Evolutionary conservation across 2,888 invertebrate genomes (phyloP), one percentile per base, ranked within the genome.

Genomic region (Aphelenchoides bicaudatus): DNA sequence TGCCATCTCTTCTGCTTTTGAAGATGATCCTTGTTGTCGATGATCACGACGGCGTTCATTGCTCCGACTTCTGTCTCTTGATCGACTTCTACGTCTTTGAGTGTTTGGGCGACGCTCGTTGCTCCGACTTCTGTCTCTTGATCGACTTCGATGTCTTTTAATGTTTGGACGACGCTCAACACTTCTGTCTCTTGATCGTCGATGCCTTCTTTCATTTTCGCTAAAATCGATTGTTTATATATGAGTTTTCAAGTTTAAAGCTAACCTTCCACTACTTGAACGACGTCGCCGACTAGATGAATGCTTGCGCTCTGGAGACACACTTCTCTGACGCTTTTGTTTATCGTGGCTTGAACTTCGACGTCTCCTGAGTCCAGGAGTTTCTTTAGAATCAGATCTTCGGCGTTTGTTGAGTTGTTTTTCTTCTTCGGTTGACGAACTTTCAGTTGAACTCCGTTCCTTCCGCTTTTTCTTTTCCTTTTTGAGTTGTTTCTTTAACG

Each of bases 1-100:
- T 19, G 62, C 71, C 34, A 63, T 67, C 48, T 73, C 71, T 29
- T 50, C 67, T 3, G 58, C 63, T 10, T 51, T 56, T 51, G 57
- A 38, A 37, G 47, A 47, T n/a, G n/a, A n/a, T n/a, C n/a, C n/a
- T n/a, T n/a, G n/a, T n/a, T n/a, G n/a, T n/a, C 43, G 43, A 43
- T 43, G 43, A 19, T 6, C 6, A 43, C 43, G 43, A 6, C 25
- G 13, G 13, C 16, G 34, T 16, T 34, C 34, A 34, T 13, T 16
- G 16, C 13, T 34, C 34, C 13, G 34, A 34, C 13, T 34, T 13
- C 13, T 13, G 34, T 34, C 16, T 34, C n/a, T n/a, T n/a, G n/a
- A n/a, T n/a, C n/a, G n/a, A n/a, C n/a, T n/a, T n/a, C n/a, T n/a
- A n/a, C n/a, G n/a, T n/a, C n/a, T n/a, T n/a, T n/a, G n/a, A n/a